These are phyloP conservation scores for Poecilia gillii DNA, from an alignment of 2,797 vertebrate species.

Conservation along the genomic window DNA sequence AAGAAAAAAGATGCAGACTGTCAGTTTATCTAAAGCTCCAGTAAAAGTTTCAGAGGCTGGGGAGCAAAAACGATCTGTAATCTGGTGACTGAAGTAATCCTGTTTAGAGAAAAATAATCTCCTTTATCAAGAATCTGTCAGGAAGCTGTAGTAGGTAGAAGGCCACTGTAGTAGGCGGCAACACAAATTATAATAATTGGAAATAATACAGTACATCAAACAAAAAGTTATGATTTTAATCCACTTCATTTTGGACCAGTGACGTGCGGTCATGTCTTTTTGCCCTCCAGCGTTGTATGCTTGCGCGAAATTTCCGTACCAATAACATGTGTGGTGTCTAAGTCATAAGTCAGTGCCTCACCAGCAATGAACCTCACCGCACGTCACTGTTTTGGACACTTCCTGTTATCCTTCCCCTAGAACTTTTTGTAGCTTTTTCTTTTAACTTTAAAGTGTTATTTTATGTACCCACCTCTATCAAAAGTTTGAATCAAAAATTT, in stretches of 20 bases:
- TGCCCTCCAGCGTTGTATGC: too few relatives aligned
- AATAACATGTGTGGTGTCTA: too few relatives aligned
- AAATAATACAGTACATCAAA: not conserved
- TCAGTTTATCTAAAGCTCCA: constrained; percentile 47
- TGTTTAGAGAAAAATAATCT: constrained; percentile 16
- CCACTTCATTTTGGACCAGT: too few relatives aligned
- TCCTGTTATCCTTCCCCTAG: not conserved
- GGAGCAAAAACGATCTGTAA: constrained; percentile 40
- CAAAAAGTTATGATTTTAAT: not conserved
- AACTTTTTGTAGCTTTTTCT: not conserved
- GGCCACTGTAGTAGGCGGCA: not conserved
- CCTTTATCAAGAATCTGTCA: constrained; percentile 19
- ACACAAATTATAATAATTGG: not conserved
- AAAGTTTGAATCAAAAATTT: too few relatives aligned
- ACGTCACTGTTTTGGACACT: not conserved
- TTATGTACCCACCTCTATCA: too few relatives aligned
- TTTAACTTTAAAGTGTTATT: not conserved
- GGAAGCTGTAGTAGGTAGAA: not conserved
- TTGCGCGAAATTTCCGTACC: too few relatives aligned
- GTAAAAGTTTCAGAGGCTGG: constrained; percentile 20
- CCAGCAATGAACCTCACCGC: too few relatives aligned
- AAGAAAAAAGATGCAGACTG: constrained; percentile 9
- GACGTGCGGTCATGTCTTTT: too few relatives aligned
- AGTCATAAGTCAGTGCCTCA: too few relatives aligned
- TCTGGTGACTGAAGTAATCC: constrained; percentile 48